phyloP scores from a whole-genome alignment of 2,797 vertebrate genomes.

The Myotis daubentonii region DNA sequence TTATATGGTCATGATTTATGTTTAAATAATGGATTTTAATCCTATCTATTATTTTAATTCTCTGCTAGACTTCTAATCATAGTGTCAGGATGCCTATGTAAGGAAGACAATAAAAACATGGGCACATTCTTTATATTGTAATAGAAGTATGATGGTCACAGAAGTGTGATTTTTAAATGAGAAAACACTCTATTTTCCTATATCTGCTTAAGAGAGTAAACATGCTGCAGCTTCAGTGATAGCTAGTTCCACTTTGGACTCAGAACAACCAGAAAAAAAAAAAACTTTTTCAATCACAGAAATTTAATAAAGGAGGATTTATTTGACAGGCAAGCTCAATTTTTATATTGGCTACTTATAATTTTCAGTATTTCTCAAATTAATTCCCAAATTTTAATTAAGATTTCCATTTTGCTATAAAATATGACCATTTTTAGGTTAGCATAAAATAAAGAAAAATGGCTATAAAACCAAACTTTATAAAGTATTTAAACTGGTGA shows the following conservation, averaged over 20 bases:
- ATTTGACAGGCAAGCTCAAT: background rate
- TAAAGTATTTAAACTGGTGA: background rate
- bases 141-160: background rate
- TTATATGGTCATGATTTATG: background rate
- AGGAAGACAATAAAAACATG: background rate
- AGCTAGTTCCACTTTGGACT: background rate
- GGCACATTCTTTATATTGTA: background rate
- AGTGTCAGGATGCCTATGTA: background rate
- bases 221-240: background rate
- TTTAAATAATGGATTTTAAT: constrained; percentile 53
- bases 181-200: background rate
- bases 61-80: background rate
- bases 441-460: constrained; percentile 28
- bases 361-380: constrained; percentile 22
- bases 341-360: background rate
- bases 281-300: background rate
- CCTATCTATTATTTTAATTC: background rate
- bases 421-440: background rate
- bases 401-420: background rate
- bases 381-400: background rate
- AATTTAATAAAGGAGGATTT: constrained; percentile 13
- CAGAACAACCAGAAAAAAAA: background rate
- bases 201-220: background rate
- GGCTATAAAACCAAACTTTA: background rate
- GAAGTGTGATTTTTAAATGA: background rate